These are phyloP conservation scores for Apis dorsata DNA, from an alignment of 1,140 invertebrate species.

Conservation along the genomic window DNA sequence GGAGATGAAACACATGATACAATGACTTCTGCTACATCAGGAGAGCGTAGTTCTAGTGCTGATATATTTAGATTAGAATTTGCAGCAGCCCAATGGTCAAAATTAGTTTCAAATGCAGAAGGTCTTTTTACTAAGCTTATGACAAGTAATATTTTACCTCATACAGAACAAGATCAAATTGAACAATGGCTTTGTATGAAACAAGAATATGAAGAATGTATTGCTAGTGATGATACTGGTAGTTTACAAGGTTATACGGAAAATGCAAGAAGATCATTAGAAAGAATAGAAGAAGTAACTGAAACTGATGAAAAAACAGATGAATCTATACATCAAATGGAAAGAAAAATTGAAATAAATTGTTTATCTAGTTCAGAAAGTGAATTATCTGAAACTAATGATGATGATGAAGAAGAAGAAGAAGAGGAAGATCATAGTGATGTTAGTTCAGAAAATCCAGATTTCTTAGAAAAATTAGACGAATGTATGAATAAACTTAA, in stretches of 20 bases:
- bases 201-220: conserved; percentile 91
- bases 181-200: conserved; percentile 91
- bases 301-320: conserved; percentile 79
- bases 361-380: conserved; percentile 70
- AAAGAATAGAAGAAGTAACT: conserved; percentile 84
- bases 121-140: conserved; percentile 88
- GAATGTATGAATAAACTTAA: conserved; percentile 86
- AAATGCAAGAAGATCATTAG: conserved; percentile 81
- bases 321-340: conserved; percentile 71
- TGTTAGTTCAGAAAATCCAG: conserved; percentile 83
- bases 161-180: conserved; percentile 88
- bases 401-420: conserved; percentile 78
- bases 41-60: conserved; percentile 74
- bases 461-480: conserved; percentile 86
- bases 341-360: conserved; percentile 68
- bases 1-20: conserved; percentile 74
- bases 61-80: conserved; percentile 88
- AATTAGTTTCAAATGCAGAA: conserved; percentile 90
- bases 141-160: conserved; percentile 82
- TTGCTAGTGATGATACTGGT: conserved; percentile 82
- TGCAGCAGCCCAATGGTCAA: conserved; percentile 90
- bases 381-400: conserved; percentile 81
- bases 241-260: conserved; percentile 77
- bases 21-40: conserved; percentile 76
- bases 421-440: conserved; percentile 85